These are phyloP conservation scores for Atrina japonica DNA, from an alignment of 2,888 invertebrate species.

Conservation along the genomic window DNA sequence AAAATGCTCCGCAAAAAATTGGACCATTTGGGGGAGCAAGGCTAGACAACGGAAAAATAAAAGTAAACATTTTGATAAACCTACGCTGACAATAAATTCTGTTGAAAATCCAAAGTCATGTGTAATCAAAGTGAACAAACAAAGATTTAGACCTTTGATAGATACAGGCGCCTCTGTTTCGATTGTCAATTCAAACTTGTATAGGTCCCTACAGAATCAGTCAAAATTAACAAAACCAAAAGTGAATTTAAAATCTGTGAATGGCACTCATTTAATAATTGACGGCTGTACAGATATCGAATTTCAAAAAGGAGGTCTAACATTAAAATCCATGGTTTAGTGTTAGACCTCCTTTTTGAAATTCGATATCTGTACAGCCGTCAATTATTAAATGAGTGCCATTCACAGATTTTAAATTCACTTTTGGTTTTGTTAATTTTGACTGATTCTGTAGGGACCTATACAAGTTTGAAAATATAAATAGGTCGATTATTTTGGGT, in stretches of 20 bases:
- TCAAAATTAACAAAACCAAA: not conserved
- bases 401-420: not conserved
- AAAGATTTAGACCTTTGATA: slow-evolving; percentile 9
- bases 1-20: too few species aligned
- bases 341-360: too few species aligned
- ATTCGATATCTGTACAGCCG: too few species aligned
- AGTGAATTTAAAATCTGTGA: too few species aligned
- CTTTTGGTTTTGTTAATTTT: not conserved
- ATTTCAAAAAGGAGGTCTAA: not conserved
- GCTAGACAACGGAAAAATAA: too few species aligned
- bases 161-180: slow-evolving; percentile 16
- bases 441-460: not conserved
- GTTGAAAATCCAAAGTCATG: slow-evolving; percentile 19
- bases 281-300: not conserved
- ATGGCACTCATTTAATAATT: not conserved
- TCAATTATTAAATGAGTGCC: too few species aligned
- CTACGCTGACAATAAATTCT: too few species aligned
- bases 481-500: not conserved
- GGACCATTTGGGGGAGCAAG: too few species aligned
- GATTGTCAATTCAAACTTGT: not conserved
- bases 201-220: slow-evolving; percentile 8
- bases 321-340: too few species aligned
- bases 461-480: slow-evolving; percentile 6
- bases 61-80: too few species aligned
- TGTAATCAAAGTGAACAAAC: slow-evolving; percentile 4